A percentile compares a stretch with the other conserved stretches of the same genome.
Evolutionary conservation across 1,140 invertebrate genomes (phyloP).

Genomic region (Drosophila sp.): DNA sequence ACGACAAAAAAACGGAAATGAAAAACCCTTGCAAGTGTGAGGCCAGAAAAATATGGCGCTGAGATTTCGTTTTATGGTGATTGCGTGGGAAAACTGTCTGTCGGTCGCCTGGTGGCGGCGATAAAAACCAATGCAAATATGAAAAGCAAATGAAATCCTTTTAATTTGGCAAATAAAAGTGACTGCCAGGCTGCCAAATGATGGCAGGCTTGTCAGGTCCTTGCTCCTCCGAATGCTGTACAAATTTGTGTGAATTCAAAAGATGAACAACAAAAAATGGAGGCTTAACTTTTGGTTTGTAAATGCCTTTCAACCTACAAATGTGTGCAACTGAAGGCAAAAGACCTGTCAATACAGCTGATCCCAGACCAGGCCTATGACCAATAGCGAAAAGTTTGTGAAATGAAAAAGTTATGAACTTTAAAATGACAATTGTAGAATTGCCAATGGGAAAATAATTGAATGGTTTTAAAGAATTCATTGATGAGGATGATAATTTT

Average conservation of each 20-base stretch:
- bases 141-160: conserved; percentile 78
- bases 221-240: background rate
- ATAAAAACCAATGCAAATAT: conserved; percentile 78
- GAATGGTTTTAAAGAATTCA: too few species aligned
- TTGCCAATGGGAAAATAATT: too few species aligned
- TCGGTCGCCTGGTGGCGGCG: conserved; percentile 44
- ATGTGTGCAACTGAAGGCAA: conserved; percentile 34
- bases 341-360: conserved; percentile 3
- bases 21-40: background rate
- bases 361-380: background rate
- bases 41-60: conserved; percentile 56
- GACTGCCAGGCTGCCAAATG: conserved; percentile 46
- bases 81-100: conserved; percentile 70
- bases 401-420: background rate
- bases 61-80: conserved; percentile 75
- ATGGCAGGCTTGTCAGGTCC: background rate
- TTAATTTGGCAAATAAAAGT: conserved; percentile 80
- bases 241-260: background rate
- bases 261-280: conserved; percentile 22
- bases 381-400: background rate
- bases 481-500: too few species aligned
- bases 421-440: background rate
- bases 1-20: background rate
- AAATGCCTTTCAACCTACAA: conserved; percentile 42
- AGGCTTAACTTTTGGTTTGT: conserved; percentile 56